Evolutionary conservation across 2,113 vertebrate species (phyloP).

Genomic region (Grammomys dolichurus): DNA sequence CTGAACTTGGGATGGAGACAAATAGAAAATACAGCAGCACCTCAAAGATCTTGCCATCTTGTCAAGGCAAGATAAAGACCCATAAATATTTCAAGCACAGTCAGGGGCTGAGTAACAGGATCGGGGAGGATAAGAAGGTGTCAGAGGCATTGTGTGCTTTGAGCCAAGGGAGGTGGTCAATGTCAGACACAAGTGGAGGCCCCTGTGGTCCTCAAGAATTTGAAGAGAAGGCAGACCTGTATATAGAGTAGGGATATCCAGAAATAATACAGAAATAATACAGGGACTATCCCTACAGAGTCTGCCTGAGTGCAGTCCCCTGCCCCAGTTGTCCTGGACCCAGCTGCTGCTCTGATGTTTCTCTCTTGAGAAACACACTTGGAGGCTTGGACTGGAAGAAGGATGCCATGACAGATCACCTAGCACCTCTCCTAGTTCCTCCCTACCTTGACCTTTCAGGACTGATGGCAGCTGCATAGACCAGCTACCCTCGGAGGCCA

Average conservation of each 20-base stretch:
- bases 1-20: not conserved
- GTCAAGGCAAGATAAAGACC: constrained; percentile 50
- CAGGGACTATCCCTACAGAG: not conserved
- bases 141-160: not conserved
- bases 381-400: not conserved
- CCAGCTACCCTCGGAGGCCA: not conserved
- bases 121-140: not conserved
- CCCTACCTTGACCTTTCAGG: not conserved
- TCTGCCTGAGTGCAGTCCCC: not conserved
- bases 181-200: not conserved
- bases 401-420: not conserved
- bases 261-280: not conserved
- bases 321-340: accelerated
- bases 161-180: not conserved
- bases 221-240: not conserved
- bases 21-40: not conserved
- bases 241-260: not conserved
- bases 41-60: not conserved
- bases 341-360: not conserved
- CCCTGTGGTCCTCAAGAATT: not conserved
- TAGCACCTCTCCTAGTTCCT: not conserved
- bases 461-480: not conserved
- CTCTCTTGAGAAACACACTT: not conserved
- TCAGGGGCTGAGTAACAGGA: not conserved
- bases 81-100: constrained; percentile 49